Evolutionary conservation across 2,113 vertebrate genomes (phyloP).

Genomic region (Fregata magnificens): DNA sequence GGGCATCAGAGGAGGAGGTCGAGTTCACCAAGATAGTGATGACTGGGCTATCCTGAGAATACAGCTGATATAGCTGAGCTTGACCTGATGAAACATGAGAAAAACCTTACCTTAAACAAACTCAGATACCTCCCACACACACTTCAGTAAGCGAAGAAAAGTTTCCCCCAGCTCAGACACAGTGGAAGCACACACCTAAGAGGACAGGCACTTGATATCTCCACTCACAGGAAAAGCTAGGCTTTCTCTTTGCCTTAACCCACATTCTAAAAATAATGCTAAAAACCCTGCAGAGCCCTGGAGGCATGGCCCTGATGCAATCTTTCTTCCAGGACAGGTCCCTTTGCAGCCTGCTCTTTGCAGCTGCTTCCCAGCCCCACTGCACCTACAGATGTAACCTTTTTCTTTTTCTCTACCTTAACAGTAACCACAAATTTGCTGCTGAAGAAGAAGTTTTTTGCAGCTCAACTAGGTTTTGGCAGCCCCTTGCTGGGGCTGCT

Average conservation of each 20-base stretch:
- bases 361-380: not conserved
- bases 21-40: not conserved
- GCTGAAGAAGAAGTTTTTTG: not conserved
- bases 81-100: not conserved
- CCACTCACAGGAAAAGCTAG: not conserved
- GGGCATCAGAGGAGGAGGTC: not conserved
- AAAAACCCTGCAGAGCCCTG: not conserved
- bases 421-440: not conserved
- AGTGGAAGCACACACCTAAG: not conserved
- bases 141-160: not conserved
- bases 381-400: not conserved
- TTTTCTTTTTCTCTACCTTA: not conserved
- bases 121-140: accelerated
- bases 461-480: not conserved
- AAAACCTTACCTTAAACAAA: not conserved
- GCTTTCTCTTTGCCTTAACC: not conserved
- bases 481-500: not conserved
- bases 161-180: not conserved
- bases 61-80: not conserved
- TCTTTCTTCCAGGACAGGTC: not conserved
- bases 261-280: not conserved
- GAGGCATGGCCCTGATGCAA: not conserved
- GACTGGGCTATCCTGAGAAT: not conserved
- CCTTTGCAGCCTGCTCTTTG: not conserved
- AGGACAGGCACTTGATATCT: not conserved